These are phyloP conservation scores for Criorhina ranunculi DNA, from an alignment of 2,888 invertebrate genomes.

Conservation along the genomic window DNA sequence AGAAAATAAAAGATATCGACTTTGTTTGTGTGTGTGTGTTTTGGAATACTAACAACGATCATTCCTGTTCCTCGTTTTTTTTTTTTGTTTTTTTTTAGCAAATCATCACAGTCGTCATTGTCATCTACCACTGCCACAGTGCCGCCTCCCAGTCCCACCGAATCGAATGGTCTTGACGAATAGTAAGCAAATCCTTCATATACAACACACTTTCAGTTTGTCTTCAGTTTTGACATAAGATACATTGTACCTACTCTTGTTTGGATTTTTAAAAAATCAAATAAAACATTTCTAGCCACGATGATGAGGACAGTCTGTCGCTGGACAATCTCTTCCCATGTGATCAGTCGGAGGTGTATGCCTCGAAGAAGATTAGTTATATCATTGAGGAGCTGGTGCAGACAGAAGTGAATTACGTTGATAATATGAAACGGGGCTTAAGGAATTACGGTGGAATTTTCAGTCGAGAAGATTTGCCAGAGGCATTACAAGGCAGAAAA, in stretches of 20 bases:
- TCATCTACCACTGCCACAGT: conserved; percentile 30
- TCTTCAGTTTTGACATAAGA: conserved; percentile 16
- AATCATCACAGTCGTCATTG: conserved; percentile 39
- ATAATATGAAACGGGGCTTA: conserved; percentile 82
- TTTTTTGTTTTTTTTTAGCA: conserved; percentile 50
- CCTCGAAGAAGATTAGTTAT: conserved; percentile 82
- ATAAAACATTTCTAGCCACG: conserved; percentile 79
- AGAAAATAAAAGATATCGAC: conserved; percentile 8
- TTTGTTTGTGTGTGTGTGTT: conserved; percentile 22
- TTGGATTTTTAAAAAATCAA: conserved; percentile 12
- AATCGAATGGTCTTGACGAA: conserved; percentile 56
- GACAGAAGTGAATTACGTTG: conserved; percentile 83
- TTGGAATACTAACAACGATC: conserved; percentile 38
- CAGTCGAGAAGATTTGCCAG: conserved; percentile 80
- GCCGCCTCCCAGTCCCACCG: conserved; percentile 48
- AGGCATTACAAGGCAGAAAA: conserved; percentile 79
- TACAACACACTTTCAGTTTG: conserved; percentile 1
- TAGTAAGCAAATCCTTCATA: conserved; percentile 58
- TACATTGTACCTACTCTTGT: background rate
- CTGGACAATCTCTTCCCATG: conserved; percentile 83
- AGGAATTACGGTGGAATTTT: conserved; percentile 81
- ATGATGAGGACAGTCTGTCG: conserved; percentile 82
- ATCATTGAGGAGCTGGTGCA: conserved; percentile 84
- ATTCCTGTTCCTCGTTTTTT: conserved; percentile 28
- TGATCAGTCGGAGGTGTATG: conserved; percentile 83